Conservation (phyloP, 2,888 invertebrate genomes). For the Meliscaeva auricollis region DNA sequence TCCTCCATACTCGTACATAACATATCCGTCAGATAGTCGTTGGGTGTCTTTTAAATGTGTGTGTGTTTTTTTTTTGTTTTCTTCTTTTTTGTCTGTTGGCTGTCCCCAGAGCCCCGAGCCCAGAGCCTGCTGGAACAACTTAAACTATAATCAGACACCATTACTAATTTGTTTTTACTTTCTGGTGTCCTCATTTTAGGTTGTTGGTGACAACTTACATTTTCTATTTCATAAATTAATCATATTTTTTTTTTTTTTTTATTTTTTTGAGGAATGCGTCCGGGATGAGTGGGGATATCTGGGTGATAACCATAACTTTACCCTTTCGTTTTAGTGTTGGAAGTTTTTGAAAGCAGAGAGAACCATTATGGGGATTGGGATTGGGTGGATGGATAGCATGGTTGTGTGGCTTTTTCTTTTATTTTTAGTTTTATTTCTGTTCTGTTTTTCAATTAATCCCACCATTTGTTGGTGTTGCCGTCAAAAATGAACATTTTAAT, state of each 20-base stretch:
- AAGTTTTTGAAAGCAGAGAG: slow-evolving; percentile 1
- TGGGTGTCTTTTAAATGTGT: background rate
- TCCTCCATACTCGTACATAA: background rate
- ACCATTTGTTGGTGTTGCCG: slow-evolving; percentile 65
- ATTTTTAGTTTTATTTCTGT: slow-evolving; percentile 20
- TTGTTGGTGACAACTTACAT: slow-evolving; percentile 18
- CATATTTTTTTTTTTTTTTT: too few species aligned
- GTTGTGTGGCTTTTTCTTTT: slow-evolving; percentile 12
- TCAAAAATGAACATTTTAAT: slow-evolving; percentile 73
- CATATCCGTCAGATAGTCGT: slow-evolving; percentile 5
- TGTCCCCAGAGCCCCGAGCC: background rate
- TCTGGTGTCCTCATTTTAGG: slow-evolving; percentile 28
- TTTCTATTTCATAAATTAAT: slow-evolving; percentile 51
- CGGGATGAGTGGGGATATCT: background rate
- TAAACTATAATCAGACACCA: background rate
- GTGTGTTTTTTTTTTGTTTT: slow-evolving; percentile 51
- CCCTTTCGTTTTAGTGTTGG: slow-evolving; percentile 21
- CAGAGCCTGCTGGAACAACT: background rate
- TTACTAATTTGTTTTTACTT: slow-evolving; percentile 58
- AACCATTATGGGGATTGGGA: background rate
- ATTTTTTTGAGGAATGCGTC: slow-evolving; percentile 39
- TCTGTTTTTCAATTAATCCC: slow-evolving; percentile 73
- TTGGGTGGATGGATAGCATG: too few species aligned
- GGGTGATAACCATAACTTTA: background rate
- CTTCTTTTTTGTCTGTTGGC: slow-evolving; percentile 18